Evolutionary conservation across 2,888 invertebrate species (phyloP), one percentile per base, ranked within the genome.

Genomic region (Cephonodes hylas): DNA sequence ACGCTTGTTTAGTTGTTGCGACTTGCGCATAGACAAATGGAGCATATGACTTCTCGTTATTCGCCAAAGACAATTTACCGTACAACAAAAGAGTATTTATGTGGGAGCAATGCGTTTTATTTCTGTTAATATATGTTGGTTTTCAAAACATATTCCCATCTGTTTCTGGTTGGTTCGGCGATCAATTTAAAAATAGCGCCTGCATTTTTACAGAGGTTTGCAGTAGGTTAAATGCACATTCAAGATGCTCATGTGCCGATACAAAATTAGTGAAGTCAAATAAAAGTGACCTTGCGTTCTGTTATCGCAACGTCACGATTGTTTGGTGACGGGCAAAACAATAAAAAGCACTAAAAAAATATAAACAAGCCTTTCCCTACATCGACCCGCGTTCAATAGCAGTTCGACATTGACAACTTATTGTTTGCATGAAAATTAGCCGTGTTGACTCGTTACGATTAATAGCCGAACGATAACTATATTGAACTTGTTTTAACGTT

Each of bases 201-300:
- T 18, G 31, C 27, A 31, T 38, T 38, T n/a, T 38, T 4, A n/a
- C 13, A 38, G n/a, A 10, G 38, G 31, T 53, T 27, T 3, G 3
- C 31, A 31, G 18, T 18, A 53, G 48, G 48, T 60, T 38, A 60
- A 42, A 25, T 53, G 42, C 42, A 38, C 42, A 53, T 38, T 38
- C 34, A 42, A 60, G 38, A 60, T 27, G 5, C 18, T 27, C 31
- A 42, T 53, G 42, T 46, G 25, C 18, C n/a, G 53, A 25, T 48
- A 38, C 34, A 23, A 38, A 38, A 38, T 23, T 18, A 53, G 53
- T 42, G 44, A 57, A n/a, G 62, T 62, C 53, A 59, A 53, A 62
- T 62, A 72, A 79, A 79, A 69, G 75, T 77, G 74, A 79, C 78
- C 72, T 73, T 72, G 65, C 66, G 13, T 56, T 68, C 60, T 58